Conservation (phyloP, 2,888 invertebrate genomes). For the Encarsia formosa region DNA sequence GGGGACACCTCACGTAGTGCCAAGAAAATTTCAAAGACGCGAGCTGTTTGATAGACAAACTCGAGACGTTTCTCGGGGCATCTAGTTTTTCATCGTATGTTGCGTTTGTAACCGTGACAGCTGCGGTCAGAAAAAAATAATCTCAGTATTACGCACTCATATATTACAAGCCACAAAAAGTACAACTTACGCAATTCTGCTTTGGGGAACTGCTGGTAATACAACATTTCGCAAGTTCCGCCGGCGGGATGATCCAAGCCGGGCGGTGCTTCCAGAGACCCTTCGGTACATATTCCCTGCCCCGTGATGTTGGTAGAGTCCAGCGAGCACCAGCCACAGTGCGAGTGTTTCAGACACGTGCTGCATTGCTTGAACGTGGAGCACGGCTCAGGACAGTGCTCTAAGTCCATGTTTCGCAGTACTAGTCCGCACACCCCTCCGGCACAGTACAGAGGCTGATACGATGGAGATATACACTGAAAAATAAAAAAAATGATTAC, state of each 20-base stretch:
- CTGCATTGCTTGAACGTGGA: slow-evolving; percentile 78
- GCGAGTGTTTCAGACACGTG: slow-evolving; percentile 79
- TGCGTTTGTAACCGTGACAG: too few relatives aligned
- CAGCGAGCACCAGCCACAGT: slow-evolving; percentile 91
- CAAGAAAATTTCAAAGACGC: slow-evolving; percentile 63
- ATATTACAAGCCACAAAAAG: too few relatives aligned
- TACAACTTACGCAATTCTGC: slow-evolving; percentile 4
- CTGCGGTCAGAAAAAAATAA: too few relatives aligned
- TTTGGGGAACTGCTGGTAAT: slow-evolving; percentile 40
- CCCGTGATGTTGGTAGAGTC: slow-evolving; percentile 57
- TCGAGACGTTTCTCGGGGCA: too few relatives aligned
- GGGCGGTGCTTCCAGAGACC: slow-evolving; percentile 63
- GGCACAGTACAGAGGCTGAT: slow-evolving; percentile 81
- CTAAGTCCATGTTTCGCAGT: slow-evolving; percentile 59
- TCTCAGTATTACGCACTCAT: too few relatives aligned
- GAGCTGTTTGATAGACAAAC: too few relatives aligned
- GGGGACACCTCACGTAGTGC: slow-evolving; percentile 86
- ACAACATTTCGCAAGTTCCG: slow-evolving; percentile 55
- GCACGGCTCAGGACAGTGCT: slow-evolving; percentile 82
- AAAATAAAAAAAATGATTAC: slow-evolving; percentile 14
- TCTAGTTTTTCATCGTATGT: too few relatives aligned
- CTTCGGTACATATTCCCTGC: slow-evolving; percentile 83
- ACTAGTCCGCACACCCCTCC: slow-evolving; percentile 89
- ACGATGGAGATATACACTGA: slow-evolving; percentile 79
- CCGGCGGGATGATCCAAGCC: slow-evolving; percentile 60